These are phyloP conservation scores for Synergus itoensis DNA, from an alignment of 2,888 invertebrate species.

Conservation along the genomic window DNA sequence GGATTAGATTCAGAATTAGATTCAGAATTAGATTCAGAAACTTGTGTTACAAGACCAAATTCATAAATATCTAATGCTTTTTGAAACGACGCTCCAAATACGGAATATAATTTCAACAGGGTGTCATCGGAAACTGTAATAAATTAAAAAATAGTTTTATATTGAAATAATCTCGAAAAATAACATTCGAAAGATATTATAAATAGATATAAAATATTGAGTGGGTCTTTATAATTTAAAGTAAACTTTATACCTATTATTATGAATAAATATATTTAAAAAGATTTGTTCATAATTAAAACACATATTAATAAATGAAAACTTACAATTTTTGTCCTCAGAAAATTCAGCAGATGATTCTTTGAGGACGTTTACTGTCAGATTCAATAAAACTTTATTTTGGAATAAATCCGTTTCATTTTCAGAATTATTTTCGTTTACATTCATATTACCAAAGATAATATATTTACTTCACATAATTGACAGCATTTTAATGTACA, in stretches of 20 bases:
- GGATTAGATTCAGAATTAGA: too few relatives aligned
- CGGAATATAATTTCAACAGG: conserved; percentile 80
- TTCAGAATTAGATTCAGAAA: too few relatives aligned
- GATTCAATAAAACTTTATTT: conserved; percentile 10
- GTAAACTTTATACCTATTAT: conserved; percentile 2
- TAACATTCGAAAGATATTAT: not conserved
- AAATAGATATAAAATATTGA: conserved; percentile 41
- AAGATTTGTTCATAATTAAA: not conserved
- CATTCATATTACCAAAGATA: too few relatives aligned
- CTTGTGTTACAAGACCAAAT: conserved; percentile 78
- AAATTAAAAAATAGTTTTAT: conserved; percentile 79
- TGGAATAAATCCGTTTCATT: not conserved
- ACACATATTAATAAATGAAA: conserved; percentile 13
- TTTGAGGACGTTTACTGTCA: conserved; percentile 53
- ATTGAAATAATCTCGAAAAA: conserved; percentile 77
- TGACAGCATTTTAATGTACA: not conserved
- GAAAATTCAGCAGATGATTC: conserved; percentile 63
- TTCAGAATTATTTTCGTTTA: not conserved
- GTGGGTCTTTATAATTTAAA: conserved; percentile 30
- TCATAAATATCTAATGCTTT: conserved; percentile 83
- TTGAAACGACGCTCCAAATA: conserved; percentile 82
- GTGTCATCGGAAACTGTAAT: conserved; percentile 81
- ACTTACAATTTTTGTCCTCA: conserved; percentile 66
- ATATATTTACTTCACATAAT: not conserved
- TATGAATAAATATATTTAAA: not conserved